Base-by-base conservation (phyloP, 2,113 vertebrate genomes). In the Dissostichus mawsoni region DNA sequence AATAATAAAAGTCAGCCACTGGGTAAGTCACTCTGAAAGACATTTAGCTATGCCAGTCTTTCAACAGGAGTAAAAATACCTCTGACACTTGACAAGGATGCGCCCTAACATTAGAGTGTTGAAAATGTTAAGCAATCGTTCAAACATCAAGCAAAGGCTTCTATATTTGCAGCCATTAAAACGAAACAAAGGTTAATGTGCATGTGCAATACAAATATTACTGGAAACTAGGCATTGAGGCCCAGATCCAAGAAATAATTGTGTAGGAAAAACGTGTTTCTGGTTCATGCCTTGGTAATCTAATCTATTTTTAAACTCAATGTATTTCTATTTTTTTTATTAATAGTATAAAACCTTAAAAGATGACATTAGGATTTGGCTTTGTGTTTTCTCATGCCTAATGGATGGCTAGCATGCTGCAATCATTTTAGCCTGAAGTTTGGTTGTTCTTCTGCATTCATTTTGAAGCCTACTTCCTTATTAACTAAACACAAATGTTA, bases 1-100 rank as follows among this genome's bases (percentile, higher is more conserved):
- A 77, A 67, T 33, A 75, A 59, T 17, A 12, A 29, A 61, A 63
- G 51, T 69, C 25, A 58, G 70, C 36, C 11, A 63, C 9, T 5
- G 45, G 75, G 55, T 71, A 61, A 70, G 66, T 76, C 45, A 50
- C 45, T 36, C 52, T 62, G 66, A 56, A 20, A 80, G 52, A 68
- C 58, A n/a, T 71, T 25, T 20, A 63, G 52, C 13, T 45, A 63
- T 36, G 36, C 36, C 36, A 73, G 29, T 48, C 29, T 17, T 64
- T 67, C 11, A 83, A 33, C n/a, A n/a, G n/a, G n/a, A n/a, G n/a
- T n/a, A n/a, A n/a, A n/a, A n/a, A n/a, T n/a, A n/a, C n/a, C n/a
- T n/a, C 9, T 56, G n/a, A 67, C 41, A 58, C 11, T 67, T 81
- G 6, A 36, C 36, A 36, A 36, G 36, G 36, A 29, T 29, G 25